These are phyloP conservation scores for Colossoma macropomum DNA, from an alignment of 2,113 vertebrate genomes.

Conservation along the genomic window DNA sequence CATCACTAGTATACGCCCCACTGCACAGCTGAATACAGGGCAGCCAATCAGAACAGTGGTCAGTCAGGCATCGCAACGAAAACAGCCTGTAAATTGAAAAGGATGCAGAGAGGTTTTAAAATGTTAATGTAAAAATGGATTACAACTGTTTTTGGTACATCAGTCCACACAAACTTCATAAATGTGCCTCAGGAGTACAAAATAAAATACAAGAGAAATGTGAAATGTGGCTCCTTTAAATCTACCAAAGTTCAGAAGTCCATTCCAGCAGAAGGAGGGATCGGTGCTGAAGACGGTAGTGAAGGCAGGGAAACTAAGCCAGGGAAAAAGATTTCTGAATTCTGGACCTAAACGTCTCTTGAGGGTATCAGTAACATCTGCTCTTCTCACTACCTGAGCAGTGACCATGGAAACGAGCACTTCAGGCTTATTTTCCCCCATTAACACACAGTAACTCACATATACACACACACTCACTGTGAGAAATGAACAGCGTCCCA, in stretches of 20 bases:
- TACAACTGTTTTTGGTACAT: too few relatives aligned
- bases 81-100: too few relatives aligned
- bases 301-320: background rate
- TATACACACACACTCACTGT: constrained; percentile 40
- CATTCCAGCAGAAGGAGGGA: background rate
- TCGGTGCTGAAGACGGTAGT: background rate
- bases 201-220: too few relatives aligned
- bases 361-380: constrained; percentile 56
- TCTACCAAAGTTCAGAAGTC: background rate
- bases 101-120: too few relatives aligned
- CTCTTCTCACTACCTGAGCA: constrained; percentile 48
- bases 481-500: too few relatives aligned
- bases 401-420: constrained; percentile 66
- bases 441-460: constrained; percentile 32
- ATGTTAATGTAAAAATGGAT: too few relatives aligned
- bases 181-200: too few relatives aligned
- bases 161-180: too few relatives aligned
- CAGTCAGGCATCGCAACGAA: too few relatives aligned
- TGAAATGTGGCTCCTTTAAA: background rate
- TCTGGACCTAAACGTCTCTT: constrained; percentile 37
- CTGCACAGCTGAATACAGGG: too few relatives aligned
- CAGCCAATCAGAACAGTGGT: too few relatives aligned
- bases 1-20: too few relatives aligned
- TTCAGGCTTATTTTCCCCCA: constrained; percentile 53
- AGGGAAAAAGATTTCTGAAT: constrained; percentile 7